These are phyloP conservation scores for Eptatretus atami DNA, from an alignment of 2,797 vertebrate species.

Conservation along the genomic window DNA sequence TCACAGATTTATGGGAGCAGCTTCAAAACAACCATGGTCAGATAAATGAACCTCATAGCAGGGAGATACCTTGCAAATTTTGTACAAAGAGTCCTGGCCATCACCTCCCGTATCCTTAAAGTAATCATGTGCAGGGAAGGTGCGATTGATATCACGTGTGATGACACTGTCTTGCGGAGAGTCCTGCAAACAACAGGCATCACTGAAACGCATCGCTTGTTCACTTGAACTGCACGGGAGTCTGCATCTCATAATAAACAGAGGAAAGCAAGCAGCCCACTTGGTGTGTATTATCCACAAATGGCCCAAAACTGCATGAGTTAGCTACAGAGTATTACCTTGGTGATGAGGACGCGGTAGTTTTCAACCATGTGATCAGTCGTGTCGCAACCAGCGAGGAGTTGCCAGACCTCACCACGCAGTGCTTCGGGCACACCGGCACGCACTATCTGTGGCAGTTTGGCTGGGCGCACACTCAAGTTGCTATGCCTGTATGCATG, in stretches of 20 bases:
- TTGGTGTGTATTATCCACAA: too few relatives aligned
- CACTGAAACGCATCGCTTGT: not conserved
- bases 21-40: too few relatives aligned
- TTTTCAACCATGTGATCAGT: slow-evolving; percentile 89
- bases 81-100: slow-evolving; percentile 89
- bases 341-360: slow-evolving; percentile 84
- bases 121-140: slow-evolving; percentile 93
- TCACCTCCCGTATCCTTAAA: slow-evolving; percentile 97
- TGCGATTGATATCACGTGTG: slow-evolving; percentile 88
- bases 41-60: too few relatives aligned
- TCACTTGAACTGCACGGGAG: too few relatives aligned
- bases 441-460: slow-evolving; percentile 47
- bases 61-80: slow-evolving; percentile 76
- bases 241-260: too few relatives aligned
- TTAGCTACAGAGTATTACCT: slow-evolving; percentile 15
- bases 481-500: slow-evolving; percentile 43
- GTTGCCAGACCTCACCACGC: slow-evolving; percentile 84
- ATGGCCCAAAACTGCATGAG: too few relatives aligned
- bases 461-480: slow-evolving; percentile 54
- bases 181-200: slow-evolving; percentile 22
- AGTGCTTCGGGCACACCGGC: slow-evolving; percentile 82
- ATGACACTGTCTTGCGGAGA: slow-evolving; percentile 96
- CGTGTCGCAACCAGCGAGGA: slow-evolving; percentile 82
- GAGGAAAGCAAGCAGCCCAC: too few relatives aligned
- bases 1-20: not conserved